These are phyloP conservation scores for Stenurella melanura DNA, from an alignment of 2,888 invertebrate genomes.

Conservation along the genomic window DNA sequence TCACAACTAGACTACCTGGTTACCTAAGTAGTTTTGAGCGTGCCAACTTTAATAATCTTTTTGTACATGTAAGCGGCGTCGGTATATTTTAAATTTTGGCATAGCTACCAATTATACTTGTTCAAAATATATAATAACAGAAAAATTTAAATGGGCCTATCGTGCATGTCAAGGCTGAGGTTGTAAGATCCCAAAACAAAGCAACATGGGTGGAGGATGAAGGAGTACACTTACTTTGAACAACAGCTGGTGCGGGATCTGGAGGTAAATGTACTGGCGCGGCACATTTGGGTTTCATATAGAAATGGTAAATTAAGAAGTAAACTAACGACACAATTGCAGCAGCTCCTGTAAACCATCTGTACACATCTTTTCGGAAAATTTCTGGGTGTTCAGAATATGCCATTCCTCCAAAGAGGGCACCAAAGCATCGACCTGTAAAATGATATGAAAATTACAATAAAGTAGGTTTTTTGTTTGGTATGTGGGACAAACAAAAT, in stretches of 20 bases:
- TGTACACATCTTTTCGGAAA: slow-evolving; percentile 75
- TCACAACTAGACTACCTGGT: too few relatives aligned
- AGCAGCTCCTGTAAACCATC: slow-evolving; percentile 80
- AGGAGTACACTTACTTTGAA: slow-evolving; percentile 76
- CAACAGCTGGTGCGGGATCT: slow-evolving; percentile 78
- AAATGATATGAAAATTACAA: not conserved
- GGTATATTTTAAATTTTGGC: too few relatives aligned
- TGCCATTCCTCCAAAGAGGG: slow-evolving; percentile 78
- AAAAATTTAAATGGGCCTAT: too few relatives aligned
- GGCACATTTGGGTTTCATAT: slow-evolving; percentile 84
- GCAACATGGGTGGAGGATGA: not conserved
- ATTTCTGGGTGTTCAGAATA: slow-evolving; percentile 72
- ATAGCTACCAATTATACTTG: too few relatives aligned
- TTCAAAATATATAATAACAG: too few relatives aligned
- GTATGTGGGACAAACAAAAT: too few relatives aligned
- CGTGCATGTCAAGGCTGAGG: too few relatives aligned
- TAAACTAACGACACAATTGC: slow-evolving; percentile 81
- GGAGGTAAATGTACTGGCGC: slow-evolving; percentile 79
- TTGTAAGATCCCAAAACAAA: too few relatives aligned
- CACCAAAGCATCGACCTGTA: slow-evolving; percentile 84
- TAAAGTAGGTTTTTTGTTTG: not conserved
- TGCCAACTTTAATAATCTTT: too few relatives aligned
- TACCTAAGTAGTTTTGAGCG: too few relatives aligned
- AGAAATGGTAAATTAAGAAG: slow-evolving; percentile 83
- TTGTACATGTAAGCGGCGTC: too few relatives aligned